A percentile compares a stretch with the other conserved stretches of the same genome.
Evolutionary conservation across 1,140 invertebrate genomes (phyloP).

Genomic region (Hycleus cichorii): DNA sequence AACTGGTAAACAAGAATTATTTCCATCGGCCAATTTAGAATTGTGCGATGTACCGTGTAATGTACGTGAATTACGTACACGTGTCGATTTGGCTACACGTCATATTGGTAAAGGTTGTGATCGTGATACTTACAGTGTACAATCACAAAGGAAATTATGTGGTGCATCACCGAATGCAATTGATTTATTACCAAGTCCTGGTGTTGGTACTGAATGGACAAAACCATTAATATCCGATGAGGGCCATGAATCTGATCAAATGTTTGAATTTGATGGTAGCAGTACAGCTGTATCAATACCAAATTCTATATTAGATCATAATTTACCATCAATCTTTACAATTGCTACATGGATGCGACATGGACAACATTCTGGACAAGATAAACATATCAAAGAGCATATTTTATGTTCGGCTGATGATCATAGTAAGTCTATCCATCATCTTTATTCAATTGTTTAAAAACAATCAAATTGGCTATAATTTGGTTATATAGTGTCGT

Average conservation of each 20-base stretch:
- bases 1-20: conserved; percentile 67
- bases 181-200: conserved; percentile 81
- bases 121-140: conserved; percentile 82
- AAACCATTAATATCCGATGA: conserved; percentile 82
- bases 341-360: conserved; percentile 92
- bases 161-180: conserved; percentile 58
- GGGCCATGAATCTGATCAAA: conserved; percentile 80
- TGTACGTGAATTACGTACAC: conserved; percentile 55
- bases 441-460: too few relatives aligned
- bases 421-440: conserved; percentile 67
- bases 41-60: conserved; percentile 80
- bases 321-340: conserved; percentile 72
- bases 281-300: conserved; percentile 82
- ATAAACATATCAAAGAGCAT: conserved; percentile 90
- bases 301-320: conserved; percentile 63
- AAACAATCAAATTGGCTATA: background rate
- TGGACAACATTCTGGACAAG: conserved; percentile 56
- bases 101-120: conserved; percentile 90
- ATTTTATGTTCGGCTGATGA: conserved; percentile 94
- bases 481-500: background rate
- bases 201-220: conserved; percentile 76
- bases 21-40: conserved; percentile 78
- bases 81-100: conserved; percentile 54
- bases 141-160: conserved; percentile 83
- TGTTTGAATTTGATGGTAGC: conserved; percentile 89